Evolutionary conservation across 2,113 vertebrate genomes (phyloP), one percentile per base, ranked within the genome.

Genomic region (Acinonyx jubatus): DNA sequence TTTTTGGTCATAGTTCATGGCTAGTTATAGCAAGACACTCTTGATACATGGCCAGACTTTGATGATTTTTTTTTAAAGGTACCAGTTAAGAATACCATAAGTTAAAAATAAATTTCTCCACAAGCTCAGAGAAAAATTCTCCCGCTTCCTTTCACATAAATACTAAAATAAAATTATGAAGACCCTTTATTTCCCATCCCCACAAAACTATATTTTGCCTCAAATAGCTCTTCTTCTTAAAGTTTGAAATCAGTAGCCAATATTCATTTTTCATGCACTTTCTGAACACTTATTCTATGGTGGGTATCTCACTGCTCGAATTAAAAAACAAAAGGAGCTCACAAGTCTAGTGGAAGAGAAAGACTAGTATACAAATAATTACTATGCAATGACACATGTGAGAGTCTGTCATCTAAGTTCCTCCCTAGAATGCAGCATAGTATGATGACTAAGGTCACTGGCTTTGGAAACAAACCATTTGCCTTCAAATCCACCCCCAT

Each of bases 51-150:
- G 96, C 94, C 97, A 97, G 82, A 96, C 71, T 93, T 79, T 33
- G 94, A 89, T 89, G 90, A 96, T 83, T 89, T 97, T 92, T 92
- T 93, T 96, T 88, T 66, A 57, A 84, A 97, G 91, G 36, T 97
- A 84, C 84, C 80, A 96, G 86, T 95, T 96, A 97, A 97, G 89
- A 92, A 90, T 84, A 96, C 89, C 74, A 3, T 80, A 96, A 95
- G 86, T 95, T 95, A 97, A 93, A 83, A 96, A 94, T 96, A 96
- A 50, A 82, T 93, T 96, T 79, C 89, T 68, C 73, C 52, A 66
- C 52, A 68, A 91, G 78, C 94, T 93, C 73, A 94, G 94, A 92
- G 91, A 66, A 83, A 91, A 96, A 66, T 48, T 80, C 33, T 89
- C 50, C 74, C 83, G 16, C 90, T 61, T 21, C 88, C 68, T 68